Evolutionary conservation across 2,113 vertebrate genomes (phyloP), one percentile per base, ranked within the genome.

Genomic region (Tricholaema leucomelas): DNA sequence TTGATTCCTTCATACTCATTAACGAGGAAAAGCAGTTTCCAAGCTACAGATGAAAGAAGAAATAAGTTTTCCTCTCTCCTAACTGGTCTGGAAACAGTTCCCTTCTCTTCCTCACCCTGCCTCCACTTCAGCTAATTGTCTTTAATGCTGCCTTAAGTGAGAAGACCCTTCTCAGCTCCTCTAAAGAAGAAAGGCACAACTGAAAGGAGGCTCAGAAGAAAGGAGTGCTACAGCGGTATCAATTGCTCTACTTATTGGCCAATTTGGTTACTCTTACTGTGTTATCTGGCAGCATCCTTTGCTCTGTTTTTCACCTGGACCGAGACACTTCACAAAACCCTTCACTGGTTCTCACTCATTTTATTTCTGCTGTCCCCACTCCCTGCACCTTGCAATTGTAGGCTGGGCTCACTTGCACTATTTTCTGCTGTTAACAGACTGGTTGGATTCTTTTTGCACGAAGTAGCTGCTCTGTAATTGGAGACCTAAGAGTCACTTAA

Each of bases 401-500:
- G 33, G 31, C 48, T 81, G 30, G 33, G 44, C 28, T 87, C 6
- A 31, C 56, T 82, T 77, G 60, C 25, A 71, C 5, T 75, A 64
- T 92, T 81, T 92, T 64, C 46, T 88, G 35, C 58, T 90, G 13
- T 73, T 65, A 91, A 77, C 23, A 87, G 74, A 73, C 31, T 54
- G 48, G 24, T 35, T 90, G 46, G 56, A 5, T 46, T 65, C 42
- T 54, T 69, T 81, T 85, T 75, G 48, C 52, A 79, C 79, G 55
- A 86, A 48, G 60, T 73, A 88, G 55, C 67, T 91, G 56, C 38
- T 85, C 5, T 1, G 11, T 85, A 92, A 90, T 59, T 61, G 56
- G 54, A 91, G 52, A 73, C 44, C 46, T 72, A 80, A 65, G 69
- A 95, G 42, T 78, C 82, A 93, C 63, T 92, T 93, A 67, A 83